Evolutionary conservation across 2,113 vertebrate species (phyloP).

Genomic region (Saiga tatarica): DNA sequence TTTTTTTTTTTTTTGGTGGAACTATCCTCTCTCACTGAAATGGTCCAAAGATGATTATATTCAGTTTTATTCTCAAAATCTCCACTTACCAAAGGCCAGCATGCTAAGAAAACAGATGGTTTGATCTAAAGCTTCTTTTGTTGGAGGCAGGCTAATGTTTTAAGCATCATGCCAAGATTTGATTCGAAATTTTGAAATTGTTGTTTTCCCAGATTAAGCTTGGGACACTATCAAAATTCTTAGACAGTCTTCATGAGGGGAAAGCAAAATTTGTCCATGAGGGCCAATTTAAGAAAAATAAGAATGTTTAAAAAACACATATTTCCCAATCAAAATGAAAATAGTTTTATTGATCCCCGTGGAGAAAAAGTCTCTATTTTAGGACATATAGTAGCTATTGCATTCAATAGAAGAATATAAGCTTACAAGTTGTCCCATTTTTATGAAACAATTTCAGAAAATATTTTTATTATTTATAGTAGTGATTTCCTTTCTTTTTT

Average conservation of each 20-base stretch:
- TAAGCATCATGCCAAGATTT: background rate
- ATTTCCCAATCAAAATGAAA: constrained; percentile 4
- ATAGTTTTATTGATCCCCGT: background rate
- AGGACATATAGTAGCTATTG: background rate
- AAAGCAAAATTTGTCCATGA: background rate
- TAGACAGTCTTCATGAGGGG: background rate
- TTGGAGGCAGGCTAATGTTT: constrained; percentile 33
- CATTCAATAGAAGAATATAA: background rate
- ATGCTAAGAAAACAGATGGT: constrained; percentile 28
- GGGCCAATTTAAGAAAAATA: background rate
- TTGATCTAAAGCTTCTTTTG: constrained; percentile 6
- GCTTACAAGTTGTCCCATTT: background rate
- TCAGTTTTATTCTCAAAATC: constrained; percentile 37
- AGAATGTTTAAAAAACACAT: background rate
- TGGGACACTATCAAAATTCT: constrained; percentile 4
- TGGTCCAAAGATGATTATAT: background rate
- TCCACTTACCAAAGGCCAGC: background rate
- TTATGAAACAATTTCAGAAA: background rate
- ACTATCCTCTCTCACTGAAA: background rate
- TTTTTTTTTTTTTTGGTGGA: background rate
- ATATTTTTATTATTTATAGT: background rate
- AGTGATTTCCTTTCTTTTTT: background rate
- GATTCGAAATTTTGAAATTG: constrained; percentile 45
- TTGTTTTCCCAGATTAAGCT: constrained; percentile 5
- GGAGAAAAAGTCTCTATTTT: background rate